Percentiles rank a stretch among this genome's conserved stretches.
Evolutionary conservation across 2,888 invertebrate genomes (phyloP).

Genomic region (Ashinkailepas kermadecensis): DNA sequence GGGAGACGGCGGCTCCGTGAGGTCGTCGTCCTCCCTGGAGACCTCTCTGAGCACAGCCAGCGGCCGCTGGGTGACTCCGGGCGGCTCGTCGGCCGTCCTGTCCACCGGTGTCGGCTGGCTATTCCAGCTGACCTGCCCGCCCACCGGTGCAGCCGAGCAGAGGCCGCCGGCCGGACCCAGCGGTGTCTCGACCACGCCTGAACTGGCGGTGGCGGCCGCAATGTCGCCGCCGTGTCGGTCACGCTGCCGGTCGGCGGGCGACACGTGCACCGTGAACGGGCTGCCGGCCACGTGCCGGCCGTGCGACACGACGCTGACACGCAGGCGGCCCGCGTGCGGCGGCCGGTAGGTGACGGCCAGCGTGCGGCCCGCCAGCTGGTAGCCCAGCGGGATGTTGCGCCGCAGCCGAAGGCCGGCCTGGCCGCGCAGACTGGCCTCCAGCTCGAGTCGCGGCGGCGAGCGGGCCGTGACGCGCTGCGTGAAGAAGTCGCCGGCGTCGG

Average conservation of each 20-base stretch:
- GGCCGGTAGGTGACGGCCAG: background rate
- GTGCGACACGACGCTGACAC: background rate
- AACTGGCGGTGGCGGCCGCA: no score
- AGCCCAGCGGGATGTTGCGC: background rate
- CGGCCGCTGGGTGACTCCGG: background rate
- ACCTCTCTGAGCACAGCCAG: background rate
- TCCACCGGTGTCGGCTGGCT: background rate
- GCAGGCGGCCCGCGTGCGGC: background rate
- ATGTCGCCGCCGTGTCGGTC: background rate
- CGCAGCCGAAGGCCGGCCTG: background rate
- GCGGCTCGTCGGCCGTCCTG: background rate
- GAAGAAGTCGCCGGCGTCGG: slow-evolving; percentile 30
- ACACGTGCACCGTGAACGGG: background rate
- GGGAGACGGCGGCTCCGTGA: no score
- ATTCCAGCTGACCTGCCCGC: background rate
- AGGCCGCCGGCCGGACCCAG: no score
- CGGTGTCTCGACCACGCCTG: no score
- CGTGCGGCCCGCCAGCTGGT: background rate
- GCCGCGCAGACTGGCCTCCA: background rate
- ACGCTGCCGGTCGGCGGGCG: background rate
- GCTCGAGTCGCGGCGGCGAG: slow-evolving; percentile 27
- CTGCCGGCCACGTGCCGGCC: background rate
- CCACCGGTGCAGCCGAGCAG: no score
- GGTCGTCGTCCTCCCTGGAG: background rate
- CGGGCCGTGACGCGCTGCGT: slow-evolving; percentile 32